Conservation (phyloP, 2,888 invertebrate species). For the Carabus problematicus region DNA sequence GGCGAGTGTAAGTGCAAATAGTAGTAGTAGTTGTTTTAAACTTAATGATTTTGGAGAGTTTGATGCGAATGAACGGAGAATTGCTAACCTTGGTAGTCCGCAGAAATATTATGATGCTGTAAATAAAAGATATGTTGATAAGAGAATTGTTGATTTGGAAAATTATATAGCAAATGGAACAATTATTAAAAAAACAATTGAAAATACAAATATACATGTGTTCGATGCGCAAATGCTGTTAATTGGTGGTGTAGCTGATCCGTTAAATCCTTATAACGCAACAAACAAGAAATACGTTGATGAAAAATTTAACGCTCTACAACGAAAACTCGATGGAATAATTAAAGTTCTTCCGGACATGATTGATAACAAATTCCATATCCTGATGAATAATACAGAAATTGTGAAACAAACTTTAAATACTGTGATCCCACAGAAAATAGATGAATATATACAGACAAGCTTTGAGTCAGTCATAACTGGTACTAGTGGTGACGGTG, state of each 20-base stretch:
- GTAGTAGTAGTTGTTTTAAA: too few relatives aligned
- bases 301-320: background rate
- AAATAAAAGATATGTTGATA: conserved; percentile 22
- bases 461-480: background rate
- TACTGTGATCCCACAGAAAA: background rate
- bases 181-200: background rate
- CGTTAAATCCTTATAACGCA: background rate
- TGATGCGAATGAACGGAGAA: too few relatives aligned
- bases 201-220: too few relatives aligned
- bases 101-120: conserved; percentile 5
- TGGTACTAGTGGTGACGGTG: too few relatives aligned
- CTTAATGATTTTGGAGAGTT: too few relatives aligned
- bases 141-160: background rate
- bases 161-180: conserved; percentile 2
- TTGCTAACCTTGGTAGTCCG: too few relatives aligned
- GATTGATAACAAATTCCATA: background rate
- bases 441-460: background rate
- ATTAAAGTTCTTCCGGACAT: too few relatives aligned
- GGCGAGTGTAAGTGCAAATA: too few relatives aligned
- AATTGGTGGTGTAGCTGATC: background rate
- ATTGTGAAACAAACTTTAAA: background rate
- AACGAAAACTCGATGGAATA: too few relatives aligned
- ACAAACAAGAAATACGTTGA: too few relatives aligned
- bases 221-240: background rate
- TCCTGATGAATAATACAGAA: too few relatives aligned